Conservation (phyloP, 1,140 invertebrate genomes). For the Linepithema humile region DNA sequence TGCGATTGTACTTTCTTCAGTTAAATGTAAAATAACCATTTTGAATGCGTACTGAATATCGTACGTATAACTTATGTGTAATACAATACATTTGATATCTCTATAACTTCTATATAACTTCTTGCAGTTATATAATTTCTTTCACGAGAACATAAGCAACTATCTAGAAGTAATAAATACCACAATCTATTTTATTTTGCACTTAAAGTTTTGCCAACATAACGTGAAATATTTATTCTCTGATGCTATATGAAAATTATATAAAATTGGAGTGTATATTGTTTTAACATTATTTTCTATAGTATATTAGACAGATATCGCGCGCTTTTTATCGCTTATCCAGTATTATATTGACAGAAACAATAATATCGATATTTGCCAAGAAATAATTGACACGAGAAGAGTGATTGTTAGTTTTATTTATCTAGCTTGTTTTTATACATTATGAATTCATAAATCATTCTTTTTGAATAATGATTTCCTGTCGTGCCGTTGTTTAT, state of each 20-base stretch:
- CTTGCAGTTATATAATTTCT: conserved; percentile 10
- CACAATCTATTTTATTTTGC: neutral
- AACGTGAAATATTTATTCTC: neutral
- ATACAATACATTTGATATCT: too few species aligned
- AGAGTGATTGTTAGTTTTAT: neutral
- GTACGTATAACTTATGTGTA: neutral
- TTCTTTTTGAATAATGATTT: neutral
- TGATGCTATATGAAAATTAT: neutral
- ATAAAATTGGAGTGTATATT: neutral
- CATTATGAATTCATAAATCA: neutral
- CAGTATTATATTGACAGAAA: neutral
- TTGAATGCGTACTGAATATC: neutral
- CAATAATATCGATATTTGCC: neutral
- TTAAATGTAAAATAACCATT: neutral
- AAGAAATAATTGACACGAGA: neutral
- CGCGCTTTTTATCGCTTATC: neutral
- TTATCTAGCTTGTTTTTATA: neutral
- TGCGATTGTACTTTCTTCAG: neutral
- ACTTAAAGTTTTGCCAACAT: neutral
- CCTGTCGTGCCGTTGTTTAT: neutral
- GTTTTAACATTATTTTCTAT: neutral
- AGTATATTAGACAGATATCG: neutral
- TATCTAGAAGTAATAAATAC: neutral
- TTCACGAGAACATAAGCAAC: neutral
- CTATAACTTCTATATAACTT: neutral